Evolutionary conservation across 2,797 vertebrate genomes (phyloP), one percentile per base, ranked within the genome.

Genomic region (Dryobates pubescens): DNA sequence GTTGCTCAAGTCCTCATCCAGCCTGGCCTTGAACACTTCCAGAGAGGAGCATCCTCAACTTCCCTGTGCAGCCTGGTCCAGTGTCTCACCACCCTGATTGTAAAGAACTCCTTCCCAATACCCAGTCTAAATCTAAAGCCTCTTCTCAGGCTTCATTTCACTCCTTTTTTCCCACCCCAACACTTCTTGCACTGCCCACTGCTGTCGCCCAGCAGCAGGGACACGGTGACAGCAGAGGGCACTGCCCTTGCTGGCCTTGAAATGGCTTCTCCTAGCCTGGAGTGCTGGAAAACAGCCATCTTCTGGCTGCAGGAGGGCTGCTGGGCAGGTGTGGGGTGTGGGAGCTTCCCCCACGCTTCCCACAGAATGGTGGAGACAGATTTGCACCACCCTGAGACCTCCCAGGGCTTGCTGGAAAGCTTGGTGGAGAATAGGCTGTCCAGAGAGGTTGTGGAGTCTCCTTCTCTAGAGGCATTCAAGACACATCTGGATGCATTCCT

Each of bases 261-360:
- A 24, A 9, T 1, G 8, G 7, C 27, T 49, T 64, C 64, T 77
- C 22, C 76, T 74, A 73, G 43, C 15, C 27, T 43, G 56, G 23
- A 10, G 16, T 1, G 34, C 23, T 34, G 27, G 4, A n/a, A 81
- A 34, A 26, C 29, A 8, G 6, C 58, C n/a, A 2, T 1, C 2
- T 13, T 2, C 6, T n/a, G 75, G 20, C 41, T 1, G 3, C 13
- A 13, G 68, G 24, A 7, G 17, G 30, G 23, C 8, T 1, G 5
- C 17, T 10, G 61, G 59, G 69, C n/a, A 49, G 32, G 13, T 1
- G 2, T 0, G 8, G 34, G 14, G 4, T 0, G 0, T 3, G 16
- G n/a, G 8, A 43, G 58, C 19, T 77, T 57, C 74, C 71, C 61
- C 54, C 49, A 7, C 8, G 27, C n/a, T 62, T 43, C 26, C 53